These are phyloP conservation scores for Melieria picta DNA, from an alignment of 2,888 invertebrate species.

Conservation along the genomic window DNA sequence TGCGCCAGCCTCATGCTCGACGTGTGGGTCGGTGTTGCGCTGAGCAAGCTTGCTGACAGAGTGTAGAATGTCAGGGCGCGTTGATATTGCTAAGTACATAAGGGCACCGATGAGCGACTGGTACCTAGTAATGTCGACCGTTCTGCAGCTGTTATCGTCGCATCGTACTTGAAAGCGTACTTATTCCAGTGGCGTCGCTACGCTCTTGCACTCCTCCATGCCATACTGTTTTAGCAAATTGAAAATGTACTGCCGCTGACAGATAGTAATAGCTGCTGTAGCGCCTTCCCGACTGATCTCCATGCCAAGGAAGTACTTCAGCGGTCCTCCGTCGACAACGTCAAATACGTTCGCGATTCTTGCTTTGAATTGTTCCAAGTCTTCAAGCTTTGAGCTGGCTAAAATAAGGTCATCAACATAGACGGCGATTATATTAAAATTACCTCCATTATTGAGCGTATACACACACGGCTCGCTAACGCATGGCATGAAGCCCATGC, in stretches of 20 bases:
- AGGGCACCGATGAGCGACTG: constrained; percentile 38
- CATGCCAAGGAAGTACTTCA: background rate
- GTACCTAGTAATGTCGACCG: constrained; percentile 27
- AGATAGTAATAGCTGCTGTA: background rate
- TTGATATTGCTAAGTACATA: constrained; percentile 24
- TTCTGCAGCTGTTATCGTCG: constrained; percentile 2
- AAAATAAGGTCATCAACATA: constrained; percentile 8
- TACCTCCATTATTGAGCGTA: background rate
- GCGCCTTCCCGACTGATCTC: constrained; percentile 2
- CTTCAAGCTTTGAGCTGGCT: background rate
- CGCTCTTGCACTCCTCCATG: constrained; percentile 7
- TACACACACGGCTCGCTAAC: background rate
- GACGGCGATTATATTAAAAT: constrained; percentile 6
- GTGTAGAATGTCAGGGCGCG: constrained; percentile 14
- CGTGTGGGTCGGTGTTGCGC: constrained; percentile 8
- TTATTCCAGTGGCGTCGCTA: background rate
- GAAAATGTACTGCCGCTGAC: constrained; percentile 4
- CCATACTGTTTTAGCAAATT: constrained; percentile 7
- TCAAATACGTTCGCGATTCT: background rate
- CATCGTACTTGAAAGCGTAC: constrained; percentile 28
- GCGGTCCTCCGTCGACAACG: background rate
- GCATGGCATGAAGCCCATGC: background rate
- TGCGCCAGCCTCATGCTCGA: constrained; percentile 5
- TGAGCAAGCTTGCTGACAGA: constrained; percentile 17
- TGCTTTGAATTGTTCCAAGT: background rate